A percentile compares a stretch with the other conserved stretches of the same genome.
These are phyloP conservation scores for Drosophila punjabiensis DNA, from an alignment of 1,140 invertebrate genomes.

Conservation along the genomic window DNA sequence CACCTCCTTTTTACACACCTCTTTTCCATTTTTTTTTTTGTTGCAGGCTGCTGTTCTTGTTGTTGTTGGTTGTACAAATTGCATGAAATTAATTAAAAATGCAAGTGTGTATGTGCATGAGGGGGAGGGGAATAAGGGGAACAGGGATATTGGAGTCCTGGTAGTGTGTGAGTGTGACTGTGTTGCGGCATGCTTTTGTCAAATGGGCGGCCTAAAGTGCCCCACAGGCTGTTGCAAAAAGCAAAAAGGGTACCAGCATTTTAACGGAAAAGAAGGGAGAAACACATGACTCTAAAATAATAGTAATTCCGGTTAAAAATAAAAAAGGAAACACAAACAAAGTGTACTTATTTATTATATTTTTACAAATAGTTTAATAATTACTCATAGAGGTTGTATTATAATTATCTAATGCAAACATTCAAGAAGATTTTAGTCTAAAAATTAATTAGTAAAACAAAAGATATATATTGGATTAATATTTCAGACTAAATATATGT, in stretches of 20 bases:
- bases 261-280: neutral
- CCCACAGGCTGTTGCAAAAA: slow-evolving; percentile 67
- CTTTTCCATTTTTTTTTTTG: slow-evolving; percentile 14
- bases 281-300: slow-evolving; percentile 5
- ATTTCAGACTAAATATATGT: neutral
- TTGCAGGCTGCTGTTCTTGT: slow-evolving; percentile 28
- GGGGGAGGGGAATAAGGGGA: neutral
- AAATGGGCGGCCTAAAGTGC: slow-evolving; percentile 79
- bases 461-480: neutral
- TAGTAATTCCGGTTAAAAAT: neutral
- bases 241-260: slow-evolving; percentile 18
- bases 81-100: slow-evolving; percentile 84
- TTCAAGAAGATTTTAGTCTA: neutral
- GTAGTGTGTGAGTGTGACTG: slow-evolving; percentile 22
- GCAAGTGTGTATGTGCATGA: slow-evolving; percentile 49
- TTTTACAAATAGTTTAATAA: neutral
- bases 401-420: neutral
- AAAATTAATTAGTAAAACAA: neutral
- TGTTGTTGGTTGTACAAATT: slow-evolving; percentile 65
- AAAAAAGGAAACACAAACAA: neutral
- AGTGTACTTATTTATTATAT: neutral
- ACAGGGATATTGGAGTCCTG: neutral
- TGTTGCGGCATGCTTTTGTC: slow-evolving; percentile 69
- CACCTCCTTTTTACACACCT: slow-evolving; percentile 19
- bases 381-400: neutral